Conservation (phyloP, 2,797 vertebrate species). For the Pantherophis vulpinus region DNA sequence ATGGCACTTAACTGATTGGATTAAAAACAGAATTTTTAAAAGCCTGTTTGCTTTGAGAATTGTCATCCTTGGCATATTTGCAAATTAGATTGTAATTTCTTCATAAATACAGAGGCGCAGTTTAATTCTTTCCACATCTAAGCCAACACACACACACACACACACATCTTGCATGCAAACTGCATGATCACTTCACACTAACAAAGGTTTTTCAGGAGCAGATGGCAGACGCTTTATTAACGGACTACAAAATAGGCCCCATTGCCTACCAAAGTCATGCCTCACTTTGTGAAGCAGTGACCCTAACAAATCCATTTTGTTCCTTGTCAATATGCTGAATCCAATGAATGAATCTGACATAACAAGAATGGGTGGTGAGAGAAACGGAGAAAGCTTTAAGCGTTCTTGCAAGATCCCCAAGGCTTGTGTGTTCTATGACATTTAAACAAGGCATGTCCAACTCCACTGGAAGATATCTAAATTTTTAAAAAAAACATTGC, state of each 20-base stretch:
- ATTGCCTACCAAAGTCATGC: constrained; percentile 64
- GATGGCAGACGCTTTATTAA: constrained; percentile 72
- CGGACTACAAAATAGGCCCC: constrained; percentile 57
- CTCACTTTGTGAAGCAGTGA: constrained; percentile 69
- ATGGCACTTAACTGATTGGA: neutral
- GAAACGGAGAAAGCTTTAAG: constrained; percentile 45
- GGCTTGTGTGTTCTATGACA: neutral
- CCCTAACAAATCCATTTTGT: constrained; percentile 71
- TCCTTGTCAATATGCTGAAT: constrained; percentile 59
- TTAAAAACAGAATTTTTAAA: neutral
- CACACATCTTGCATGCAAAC: constrained; percentile 54
- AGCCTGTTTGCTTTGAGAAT: neutral
- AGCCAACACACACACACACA: constrained; percentile 17
- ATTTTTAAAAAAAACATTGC: neutral
- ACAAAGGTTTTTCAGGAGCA: constrained; percentile 67
- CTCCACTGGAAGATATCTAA: neutral
- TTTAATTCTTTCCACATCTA: constrained; percentile 12
- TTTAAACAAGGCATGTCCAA: neutral
- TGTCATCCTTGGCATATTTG: constrained; percentile 26
- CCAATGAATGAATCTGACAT: constrained; percentile 62
- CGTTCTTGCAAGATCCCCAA: neutral
- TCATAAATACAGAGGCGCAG: neutral
- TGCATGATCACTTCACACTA: constrained; percentile 38
- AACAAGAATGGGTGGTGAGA: constrained; percentile 44
- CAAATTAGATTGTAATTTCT: constrained; percentile 5